Evolutionary conservation across 2,797 vertebrate genomes (phyloP).

Genomic region (Hydrolagus colliei): DNA sequence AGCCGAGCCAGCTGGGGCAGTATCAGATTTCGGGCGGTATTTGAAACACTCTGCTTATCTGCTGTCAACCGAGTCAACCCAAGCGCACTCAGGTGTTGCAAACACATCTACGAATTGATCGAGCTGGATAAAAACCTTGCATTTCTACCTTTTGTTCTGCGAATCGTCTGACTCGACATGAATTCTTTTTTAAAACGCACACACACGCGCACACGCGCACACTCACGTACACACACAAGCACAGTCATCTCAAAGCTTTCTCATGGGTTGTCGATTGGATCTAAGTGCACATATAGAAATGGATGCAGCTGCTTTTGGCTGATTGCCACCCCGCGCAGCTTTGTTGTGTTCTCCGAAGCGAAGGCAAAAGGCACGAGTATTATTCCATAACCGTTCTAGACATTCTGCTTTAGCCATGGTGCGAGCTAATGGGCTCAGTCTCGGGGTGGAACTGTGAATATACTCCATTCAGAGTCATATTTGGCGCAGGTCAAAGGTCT

Average conservation of each 20-base stretch:
- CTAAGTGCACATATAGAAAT: not conserved
- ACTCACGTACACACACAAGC: too few relatives aligned
- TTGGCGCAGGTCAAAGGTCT: not conserved
- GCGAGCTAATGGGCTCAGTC: not conserved
- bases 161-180: not conserved
- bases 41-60: slow-evolving; percentile 44
- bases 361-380: not conserved
- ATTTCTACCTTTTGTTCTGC: slow-evolving; percentile 42
- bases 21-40: slow-evolving; percentile 50
- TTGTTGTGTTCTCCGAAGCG: not conserved
- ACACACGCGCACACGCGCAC: too few relatives aligned
- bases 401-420: not conserved
- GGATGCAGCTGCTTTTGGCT: not conserved
- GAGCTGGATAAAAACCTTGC: slow-evolving; percentile 57
- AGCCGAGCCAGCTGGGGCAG: slow-evolving; percentile 55
- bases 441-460: not conserved
- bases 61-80: slow-evolving; percentile 37
- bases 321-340: not conserved
- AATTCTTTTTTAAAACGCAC: not conserved
- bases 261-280: too few relatives aligned
- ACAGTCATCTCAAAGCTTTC: too few relatives aligned
- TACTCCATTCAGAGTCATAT: not conserved
- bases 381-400: not conserved
- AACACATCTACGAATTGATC: slow-evolving; percentile 48
- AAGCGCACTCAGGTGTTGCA: slow-evolving; percentile 55